Evolutionary conservation across 1,140 invertebrate genomes (phyloP).

Genomic region (Sesamia nonagrioides): DNA sequence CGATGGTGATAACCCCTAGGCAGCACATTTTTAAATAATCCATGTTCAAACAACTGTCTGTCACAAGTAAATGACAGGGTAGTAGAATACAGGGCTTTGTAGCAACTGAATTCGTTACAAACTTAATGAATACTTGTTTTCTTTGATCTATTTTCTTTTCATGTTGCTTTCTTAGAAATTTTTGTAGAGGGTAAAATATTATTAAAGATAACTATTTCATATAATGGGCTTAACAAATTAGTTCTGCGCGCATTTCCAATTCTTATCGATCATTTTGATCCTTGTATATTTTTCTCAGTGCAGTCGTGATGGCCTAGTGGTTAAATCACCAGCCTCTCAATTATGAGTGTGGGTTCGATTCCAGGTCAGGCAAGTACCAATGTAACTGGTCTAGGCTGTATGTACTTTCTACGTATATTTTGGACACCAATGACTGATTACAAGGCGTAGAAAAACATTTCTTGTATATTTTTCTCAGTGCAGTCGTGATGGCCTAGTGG

Average conservation of each 20-base stretch:
- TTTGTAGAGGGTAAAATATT: conserved; percentile 15
- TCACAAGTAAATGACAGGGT: conserved; percentile 32
- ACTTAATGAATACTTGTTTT: conserved; percentile 32
- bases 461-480: too few species aligned
- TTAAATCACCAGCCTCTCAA: too few species aligned
- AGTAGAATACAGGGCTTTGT: conserved; percentile 18
- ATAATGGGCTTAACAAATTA: not conserved
- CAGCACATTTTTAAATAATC: conserved; percentile 35
- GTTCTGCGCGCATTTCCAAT: not conserved
- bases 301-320: too few species aligned
- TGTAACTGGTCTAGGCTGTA: too few species aligned
- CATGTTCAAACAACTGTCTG: conserved; percentile 29
- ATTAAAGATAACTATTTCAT: conserved; percentile 11
- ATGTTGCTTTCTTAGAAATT: conserved; percentile 26
- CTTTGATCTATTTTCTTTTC: conserved; percentile 41
- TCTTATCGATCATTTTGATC: not conserved
- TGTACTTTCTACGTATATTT: too few species aligned
- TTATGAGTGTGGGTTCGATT: too few species aligned
- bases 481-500: too few species aligned
- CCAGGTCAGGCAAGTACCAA: too few species aligned
- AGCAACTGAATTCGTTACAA: conserved; percentile 15
- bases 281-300: too few species aligned
- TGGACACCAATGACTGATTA: too few species aligned
- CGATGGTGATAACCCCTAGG: conserved; percentile 55
- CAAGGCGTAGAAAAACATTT: too few species aligned